These are phyloP conservation scores for Centropyge bicolor DNA, from an alignment of 2,797 vertebrate genomes.

Conservation along the genomic window DNA sequence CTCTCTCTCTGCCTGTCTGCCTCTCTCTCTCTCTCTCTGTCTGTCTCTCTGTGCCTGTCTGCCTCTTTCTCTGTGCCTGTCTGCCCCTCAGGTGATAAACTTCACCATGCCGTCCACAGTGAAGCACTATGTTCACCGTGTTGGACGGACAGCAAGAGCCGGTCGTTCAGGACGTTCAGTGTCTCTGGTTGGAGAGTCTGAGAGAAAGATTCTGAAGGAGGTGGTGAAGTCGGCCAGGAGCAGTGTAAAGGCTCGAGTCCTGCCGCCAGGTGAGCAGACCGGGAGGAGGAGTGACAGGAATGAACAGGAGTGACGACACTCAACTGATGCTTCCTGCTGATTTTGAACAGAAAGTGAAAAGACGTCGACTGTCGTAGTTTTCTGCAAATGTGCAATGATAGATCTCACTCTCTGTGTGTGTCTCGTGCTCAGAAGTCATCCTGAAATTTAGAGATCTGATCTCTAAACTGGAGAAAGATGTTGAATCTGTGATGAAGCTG, in stretches of 20 bases:
- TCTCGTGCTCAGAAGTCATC: conserved; percentile 89
- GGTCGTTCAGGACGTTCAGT: conserved; percentile 93
- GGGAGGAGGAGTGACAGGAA: no score
- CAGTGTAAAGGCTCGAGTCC: conserved; percentile 92
- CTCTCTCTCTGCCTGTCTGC: not conserved
- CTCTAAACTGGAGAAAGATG: conserved; percentile 92
- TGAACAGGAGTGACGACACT: not conserved
- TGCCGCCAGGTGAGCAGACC: conserved; percentile 91
- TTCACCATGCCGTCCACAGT: conserved; percentile 97
- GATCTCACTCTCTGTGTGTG: not conserved
- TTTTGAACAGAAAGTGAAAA: not conserved
- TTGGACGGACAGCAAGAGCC: conserved; percentile 94
- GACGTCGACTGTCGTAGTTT: not conserved
- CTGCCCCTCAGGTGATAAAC: conserved; percentile 92
- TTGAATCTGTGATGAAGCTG: conserved; percentile 91
- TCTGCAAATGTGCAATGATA: not conserved
- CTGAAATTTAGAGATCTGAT: conserved; percentile 95
- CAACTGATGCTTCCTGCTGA: not conserved
- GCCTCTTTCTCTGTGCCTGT: not conserved
- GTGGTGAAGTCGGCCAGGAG: conserved; percentile 93
- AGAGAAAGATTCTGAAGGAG: conserved; percentile 95
- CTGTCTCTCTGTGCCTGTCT: not conserved
- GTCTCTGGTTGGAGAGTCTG: conserved; percentile 94
- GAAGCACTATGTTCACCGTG: conserved; percentile 97
- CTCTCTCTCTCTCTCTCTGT: not conserved